These are phyloP conservation scores for Sebastes elongatus DNA, from an alignment of 2,797 vertebrate genomes.

Conservation along the genomic window DNA sequence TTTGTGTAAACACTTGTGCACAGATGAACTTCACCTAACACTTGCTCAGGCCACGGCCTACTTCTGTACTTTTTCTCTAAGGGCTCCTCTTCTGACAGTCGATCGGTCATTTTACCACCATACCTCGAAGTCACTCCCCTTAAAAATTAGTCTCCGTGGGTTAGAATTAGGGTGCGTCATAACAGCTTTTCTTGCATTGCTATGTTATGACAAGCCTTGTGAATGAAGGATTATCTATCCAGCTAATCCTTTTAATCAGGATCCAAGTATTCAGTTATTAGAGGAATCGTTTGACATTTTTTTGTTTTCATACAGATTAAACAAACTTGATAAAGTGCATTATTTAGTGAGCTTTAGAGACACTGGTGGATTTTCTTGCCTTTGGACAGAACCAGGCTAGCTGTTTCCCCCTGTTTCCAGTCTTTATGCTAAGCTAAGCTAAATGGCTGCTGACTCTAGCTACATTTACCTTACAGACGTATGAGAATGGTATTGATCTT, in stretches of 20 bases:
- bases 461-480: neutral
- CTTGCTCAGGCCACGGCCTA: conserved; percentile 64
- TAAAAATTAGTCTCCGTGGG: conserved; percentile 16
- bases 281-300: neutral
- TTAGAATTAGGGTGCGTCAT: neutral
- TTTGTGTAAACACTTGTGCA: conserved; percentile 75
- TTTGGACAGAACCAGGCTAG: neutral
- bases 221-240: neutral
- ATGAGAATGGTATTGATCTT: neutral
- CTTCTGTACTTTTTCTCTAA: conserved; percentile 47
- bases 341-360: neutral
- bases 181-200: neutral
- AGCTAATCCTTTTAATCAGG: conserved; percentile 3
- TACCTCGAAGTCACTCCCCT: neutral
- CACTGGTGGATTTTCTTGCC: neutral
- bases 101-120: neutral
- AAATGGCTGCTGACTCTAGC: neutral
- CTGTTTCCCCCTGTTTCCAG: neutral
- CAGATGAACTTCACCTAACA: conserved; percentile 76
- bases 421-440: conserved; percentile 1
- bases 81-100: conserved; percentile 7
- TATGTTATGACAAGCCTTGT: neutral
- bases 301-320: neutral
- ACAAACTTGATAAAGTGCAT: neutral
- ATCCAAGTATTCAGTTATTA: neutral